These are phyloP conservation scores for Marmota flaviventris DNA, from an alignment of 2,113 vertebrate species.

Conservation along the genomic window DNA sequence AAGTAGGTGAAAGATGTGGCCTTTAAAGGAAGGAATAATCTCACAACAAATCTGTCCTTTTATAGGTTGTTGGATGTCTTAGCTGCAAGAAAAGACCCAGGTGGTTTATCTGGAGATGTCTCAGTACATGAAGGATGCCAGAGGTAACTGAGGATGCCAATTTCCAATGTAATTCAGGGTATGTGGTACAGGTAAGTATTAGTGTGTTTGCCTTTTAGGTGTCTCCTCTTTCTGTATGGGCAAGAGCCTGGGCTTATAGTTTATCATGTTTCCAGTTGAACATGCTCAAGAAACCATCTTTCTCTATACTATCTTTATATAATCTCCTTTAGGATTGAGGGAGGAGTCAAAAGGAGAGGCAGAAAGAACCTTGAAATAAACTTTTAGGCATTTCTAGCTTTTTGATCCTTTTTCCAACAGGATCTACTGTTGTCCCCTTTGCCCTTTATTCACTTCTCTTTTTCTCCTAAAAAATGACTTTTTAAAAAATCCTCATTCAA, in stretches of 20 bases:
- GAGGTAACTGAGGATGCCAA: no score
- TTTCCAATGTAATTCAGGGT: slow-evolving; percentile 94
- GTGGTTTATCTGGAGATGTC: slow-evolving; percentile 91
- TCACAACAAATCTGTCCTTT: background rate
- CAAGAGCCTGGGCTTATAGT: background rate
- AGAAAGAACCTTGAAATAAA: no score
- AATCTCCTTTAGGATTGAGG: no score
- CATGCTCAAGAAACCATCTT: no score
- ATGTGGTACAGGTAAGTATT: slow-evolving; percentile 89
- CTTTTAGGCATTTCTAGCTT: no score
- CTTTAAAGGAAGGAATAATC: background rate
- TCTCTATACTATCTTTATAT: no score
- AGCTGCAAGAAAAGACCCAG: slow-evolving; percentile 91
- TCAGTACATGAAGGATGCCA: slow-evolving; percentile 92
- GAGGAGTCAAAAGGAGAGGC: no score
- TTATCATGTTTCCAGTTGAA: no score
- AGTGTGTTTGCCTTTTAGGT: no score
- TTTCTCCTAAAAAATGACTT: background rate
- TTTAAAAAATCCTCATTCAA: background rate
- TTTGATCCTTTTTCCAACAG: no score
- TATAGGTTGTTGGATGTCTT: slow-evolving; percentile 88
- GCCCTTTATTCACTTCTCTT: background rate
- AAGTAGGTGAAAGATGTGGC: background rate
- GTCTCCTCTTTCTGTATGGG: background rate
- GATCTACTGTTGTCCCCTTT: background rate